phyloP scores from a whole-genome alignment of 2,113 vertebrate genomes.

The Etia nguti region DNA sequence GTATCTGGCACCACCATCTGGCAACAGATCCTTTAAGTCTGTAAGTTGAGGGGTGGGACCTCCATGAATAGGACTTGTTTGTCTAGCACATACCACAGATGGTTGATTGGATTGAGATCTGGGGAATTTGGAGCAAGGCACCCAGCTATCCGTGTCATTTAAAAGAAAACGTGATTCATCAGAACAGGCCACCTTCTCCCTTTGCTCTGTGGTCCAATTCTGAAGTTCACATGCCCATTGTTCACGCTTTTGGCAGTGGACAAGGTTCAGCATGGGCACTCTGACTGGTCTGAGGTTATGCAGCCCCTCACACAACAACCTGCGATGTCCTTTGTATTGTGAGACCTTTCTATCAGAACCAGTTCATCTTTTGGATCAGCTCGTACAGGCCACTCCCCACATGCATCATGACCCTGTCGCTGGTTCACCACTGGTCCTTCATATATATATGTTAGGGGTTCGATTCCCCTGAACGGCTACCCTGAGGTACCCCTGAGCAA shows the following conservation, averaged over 20 bases:
- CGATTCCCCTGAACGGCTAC: too few relatives aligned
- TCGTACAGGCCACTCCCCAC: not conserved
- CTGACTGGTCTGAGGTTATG: not conserved
- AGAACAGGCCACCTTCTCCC: not conserved
- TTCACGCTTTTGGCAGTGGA: not conserved
- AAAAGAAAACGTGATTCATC: not conserved
- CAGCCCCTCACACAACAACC: not conserved
- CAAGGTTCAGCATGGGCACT: fast-evolving
- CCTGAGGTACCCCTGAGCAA: too few relatives aligned
- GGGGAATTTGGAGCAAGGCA: not conserved
- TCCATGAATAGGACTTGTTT: not conserved
- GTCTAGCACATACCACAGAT: not conserved
- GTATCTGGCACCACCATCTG: not conserved
- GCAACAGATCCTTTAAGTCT: not conserved
- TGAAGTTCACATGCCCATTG: not conserved
- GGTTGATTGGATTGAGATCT: not conserved
- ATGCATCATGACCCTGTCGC: not conserved
- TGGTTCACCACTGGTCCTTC: not conserved
- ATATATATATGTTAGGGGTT: too few relatives aligned
- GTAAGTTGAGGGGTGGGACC: not conserved
- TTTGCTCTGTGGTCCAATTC: not conserved
- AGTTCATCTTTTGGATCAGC: not conserved
- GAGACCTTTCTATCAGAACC: not conserved
- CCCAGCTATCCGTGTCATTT: not conserved
- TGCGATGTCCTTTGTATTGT: not conserved